Conservation (phyloP, 2,113 vertebrate genomes). For the Mobula hypostoma region DNA sequence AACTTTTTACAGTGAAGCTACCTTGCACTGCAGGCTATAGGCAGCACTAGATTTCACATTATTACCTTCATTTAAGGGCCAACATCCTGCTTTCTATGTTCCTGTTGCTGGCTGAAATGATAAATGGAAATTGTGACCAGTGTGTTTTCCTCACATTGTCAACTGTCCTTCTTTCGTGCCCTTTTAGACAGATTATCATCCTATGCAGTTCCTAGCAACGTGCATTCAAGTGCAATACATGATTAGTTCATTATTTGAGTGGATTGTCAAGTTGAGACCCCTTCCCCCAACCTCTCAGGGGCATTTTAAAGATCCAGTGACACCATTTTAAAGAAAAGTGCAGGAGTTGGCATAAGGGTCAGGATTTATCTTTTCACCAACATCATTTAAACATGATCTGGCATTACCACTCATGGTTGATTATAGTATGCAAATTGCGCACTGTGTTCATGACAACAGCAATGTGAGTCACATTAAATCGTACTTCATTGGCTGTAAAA, state of each 20-base stretch:
- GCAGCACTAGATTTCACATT: background rate
- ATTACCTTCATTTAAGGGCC: background rate
- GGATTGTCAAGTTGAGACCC: background rate
- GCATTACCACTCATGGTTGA: background rate
- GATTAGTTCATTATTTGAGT: background rate
- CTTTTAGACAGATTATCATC: background rate
- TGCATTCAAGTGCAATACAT: background rate
- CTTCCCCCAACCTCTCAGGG: too few relatives aligned
- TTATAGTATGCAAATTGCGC: background rate
- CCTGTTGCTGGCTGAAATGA: background rate
- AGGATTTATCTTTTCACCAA: background rate
- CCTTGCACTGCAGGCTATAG: too few relatives aligned
- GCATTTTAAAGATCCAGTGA: background rate
- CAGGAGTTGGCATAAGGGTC: background rate
- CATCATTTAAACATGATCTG: background rate
- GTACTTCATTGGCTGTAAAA: background rate
- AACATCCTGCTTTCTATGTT: background rate
- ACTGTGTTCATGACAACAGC: background rate
- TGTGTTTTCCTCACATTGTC: too few relatives aligned
- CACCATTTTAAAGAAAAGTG: background rate
- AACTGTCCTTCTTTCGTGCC: background rate
- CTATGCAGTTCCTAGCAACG: background rate
- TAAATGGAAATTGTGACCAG: background rate
- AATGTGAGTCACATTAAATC: background rate
- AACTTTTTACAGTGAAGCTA: too few relatives aligned